phyloP scores from a whole-genome alignment of 2,113 vertebrate species.

The Candoia aspera region DNA sequence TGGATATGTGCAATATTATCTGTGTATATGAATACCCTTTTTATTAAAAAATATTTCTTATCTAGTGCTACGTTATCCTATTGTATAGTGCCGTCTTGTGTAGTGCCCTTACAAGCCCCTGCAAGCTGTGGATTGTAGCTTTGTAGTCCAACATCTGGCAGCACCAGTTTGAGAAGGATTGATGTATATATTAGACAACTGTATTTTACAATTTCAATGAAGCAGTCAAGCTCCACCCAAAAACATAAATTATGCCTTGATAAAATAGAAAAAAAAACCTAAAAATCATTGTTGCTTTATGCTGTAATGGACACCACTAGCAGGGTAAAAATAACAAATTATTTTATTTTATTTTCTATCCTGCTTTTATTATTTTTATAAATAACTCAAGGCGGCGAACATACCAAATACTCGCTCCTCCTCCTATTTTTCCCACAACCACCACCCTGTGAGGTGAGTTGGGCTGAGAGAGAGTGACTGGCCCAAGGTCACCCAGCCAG shows the following conservation, averaged over 20 bases:
- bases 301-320: neutral
- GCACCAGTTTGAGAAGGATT: neutral
- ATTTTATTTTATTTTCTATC: too few relatives aligned
- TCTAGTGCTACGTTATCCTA: neutral
- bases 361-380: too few relatives aligned
- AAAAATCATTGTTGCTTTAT: neutral
- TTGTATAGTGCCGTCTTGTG: neutral
- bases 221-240: neutral
- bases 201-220: neutral
- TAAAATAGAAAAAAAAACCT: too few relatives aligned
- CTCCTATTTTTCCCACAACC: too few relatives aligned
- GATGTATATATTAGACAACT: neutral
- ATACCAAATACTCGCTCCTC: too few relatives aligned
- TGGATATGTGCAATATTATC: neutral
- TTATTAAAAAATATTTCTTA: neutral
- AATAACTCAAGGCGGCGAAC: too few relatives aligned
- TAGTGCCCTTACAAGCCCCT: neutral
- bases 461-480: too few relatives aligned
- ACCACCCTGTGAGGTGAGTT: too few relatives aligned
- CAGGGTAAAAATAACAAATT: neutral
- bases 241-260: neutral
- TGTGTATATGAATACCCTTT: neutral
- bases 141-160: neutral
- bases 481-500: too few relatives aligned
- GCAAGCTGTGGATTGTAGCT: neutral